Base-by-base conservation (phyloP, 2,113 vertebrate species). In the human region DNA sequence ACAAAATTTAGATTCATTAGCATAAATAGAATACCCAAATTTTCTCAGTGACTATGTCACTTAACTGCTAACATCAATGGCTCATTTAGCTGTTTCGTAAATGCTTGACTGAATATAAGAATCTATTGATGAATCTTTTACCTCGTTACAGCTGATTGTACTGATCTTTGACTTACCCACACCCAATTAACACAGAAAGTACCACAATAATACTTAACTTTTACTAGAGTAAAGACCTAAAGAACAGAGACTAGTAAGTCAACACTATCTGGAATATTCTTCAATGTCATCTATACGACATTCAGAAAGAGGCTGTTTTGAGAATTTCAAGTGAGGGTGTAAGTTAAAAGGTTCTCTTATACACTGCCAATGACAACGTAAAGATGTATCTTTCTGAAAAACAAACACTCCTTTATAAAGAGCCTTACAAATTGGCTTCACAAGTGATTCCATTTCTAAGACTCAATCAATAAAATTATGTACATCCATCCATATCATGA, bases 1-100 rank as follows among this genome's bases (percentile, higher is more conserved):
- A 85, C 18, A 94, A 96, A 91, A 73, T 38, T 73, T 87, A 89
- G 79, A 61, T 68, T 93, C 38, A 73, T 82, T 52, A 82, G 45
- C 68, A 91, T 50, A 84, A 90, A 85, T 11, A 88, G 3, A 89
- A 92, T 59, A 50, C 16, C 11, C 66, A 87, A 50, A 38, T 72
- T 30, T 76, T 68, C 48, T 83, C 68, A 76, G 0, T 78, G 35
- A 70, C 0, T 76, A 43, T 25, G 30, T 55, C 40, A 79, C 30
- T 83, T 82, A 72, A 48, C 6, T 93, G 57, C 68, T 88, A 78
- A 68, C 38, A 50, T 22, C 57, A 78, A 76, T 35, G 35, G 32
- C 48, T 89, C 8, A 86, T 30, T 81, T 73, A 35, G 32, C n/a
- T 32, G 10, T 59, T 95, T 92, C 72, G 76, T 45, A 88, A 93